Evolutionary conservation across 2,113 vertebrate species (phyloP).

Genomic region (Tachysurus fulvidraco): DNA sequence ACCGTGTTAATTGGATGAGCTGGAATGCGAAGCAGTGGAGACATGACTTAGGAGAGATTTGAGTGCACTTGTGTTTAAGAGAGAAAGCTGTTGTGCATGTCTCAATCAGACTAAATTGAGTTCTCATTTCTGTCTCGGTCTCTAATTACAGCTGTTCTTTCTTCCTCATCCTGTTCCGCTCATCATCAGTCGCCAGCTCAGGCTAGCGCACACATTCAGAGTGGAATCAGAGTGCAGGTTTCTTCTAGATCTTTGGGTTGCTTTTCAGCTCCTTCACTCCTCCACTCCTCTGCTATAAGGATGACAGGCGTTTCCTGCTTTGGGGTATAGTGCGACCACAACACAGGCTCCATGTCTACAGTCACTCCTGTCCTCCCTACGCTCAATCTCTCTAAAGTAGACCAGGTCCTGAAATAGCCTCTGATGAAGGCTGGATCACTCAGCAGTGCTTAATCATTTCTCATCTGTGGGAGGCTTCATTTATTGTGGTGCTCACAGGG

Average conservation of each 20-base stretch:
- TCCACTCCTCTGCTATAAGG: background rate
- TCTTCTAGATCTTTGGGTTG: background rate
- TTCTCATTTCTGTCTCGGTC: background rate
- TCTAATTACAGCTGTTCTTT: constrained; percentile 43
- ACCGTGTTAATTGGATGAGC: constrained; percentile 1
- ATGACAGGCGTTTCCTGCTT: constrained; percentile 27
- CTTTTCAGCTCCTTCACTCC: background rate
- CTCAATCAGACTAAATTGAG: constrained; percentile 3
- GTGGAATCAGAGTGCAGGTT: background rate
- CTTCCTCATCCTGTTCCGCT: constrained; percentile 31
- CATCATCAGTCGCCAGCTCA: constrained; percentile 21
- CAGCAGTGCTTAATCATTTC: constrained; percentile 16
- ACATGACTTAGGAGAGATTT: background rate
- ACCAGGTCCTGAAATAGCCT: constrained; percentile 21
- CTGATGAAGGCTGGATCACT: background rate
- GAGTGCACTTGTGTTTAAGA: background rate
- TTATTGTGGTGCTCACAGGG: background rate
- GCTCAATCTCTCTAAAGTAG: constrained; percentile 2
- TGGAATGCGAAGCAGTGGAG: background rate
- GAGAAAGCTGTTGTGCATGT: constrained; percentile 2
- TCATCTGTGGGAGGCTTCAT: background rate
- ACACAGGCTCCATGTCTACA: constrained; percentile 19
- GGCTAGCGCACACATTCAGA: background rate
- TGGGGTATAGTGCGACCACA: constrained; percentile 15
- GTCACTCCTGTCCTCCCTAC: background rate